Evolutionary conservation across 2,797 vertebrate species (phyloP).

Genomic region (Enteromius thamalakanensis): DNA sequence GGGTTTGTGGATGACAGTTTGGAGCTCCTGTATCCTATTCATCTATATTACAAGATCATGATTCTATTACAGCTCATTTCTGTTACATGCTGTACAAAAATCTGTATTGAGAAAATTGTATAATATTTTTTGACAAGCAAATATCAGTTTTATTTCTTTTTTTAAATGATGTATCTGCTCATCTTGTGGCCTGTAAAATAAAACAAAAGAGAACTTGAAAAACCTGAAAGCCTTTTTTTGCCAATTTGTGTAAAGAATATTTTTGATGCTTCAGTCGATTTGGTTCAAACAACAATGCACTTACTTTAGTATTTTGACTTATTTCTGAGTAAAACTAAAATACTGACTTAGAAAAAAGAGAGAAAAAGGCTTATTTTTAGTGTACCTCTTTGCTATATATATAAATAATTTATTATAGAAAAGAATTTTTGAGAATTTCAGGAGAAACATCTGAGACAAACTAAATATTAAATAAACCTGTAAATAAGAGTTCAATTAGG

Average conservation of each 20-base stretch:
- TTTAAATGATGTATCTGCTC: slow-evolving; percentile 80
- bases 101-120: slow-evolving; percentile 81
- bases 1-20: slow-evolving; percentile 60
- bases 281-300: not conserved
- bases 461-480: not conserved
- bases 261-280: not conserved
- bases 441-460: not conserved
- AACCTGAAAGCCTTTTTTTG: slow-evolving; percentile 48
- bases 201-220: slow-evolving; percentile 64
- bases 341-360: not conserved
- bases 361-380: not conserved
- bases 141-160: slow-evolving; percentile 80
- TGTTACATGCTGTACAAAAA: slow-evolving; percentile 80
- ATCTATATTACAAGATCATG: slow-evolving; percentile 69
- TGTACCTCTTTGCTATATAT: not conserved
- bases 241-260: slow-evolving; percentile 26
- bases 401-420: not conserved
- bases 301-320: not conserved
- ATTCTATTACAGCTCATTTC: slow-evolving; percentile 71
- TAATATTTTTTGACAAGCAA: slow-evolving; percentile 79
- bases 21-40: slow-evolving; percentile 62
- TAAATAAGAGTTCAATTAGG: not conserved
- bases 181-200: slow-evolving; percentile 82
- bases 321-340: not conserved
- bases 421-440: not conserved